A percentile compares a stretch with the other conserved stretches of the same genome.
These are phyloP conservation scores for Eptesicus fuscus DNA, from an alignment of 2,113 vertebrate species.

Conservation along the genomic window DNA sequence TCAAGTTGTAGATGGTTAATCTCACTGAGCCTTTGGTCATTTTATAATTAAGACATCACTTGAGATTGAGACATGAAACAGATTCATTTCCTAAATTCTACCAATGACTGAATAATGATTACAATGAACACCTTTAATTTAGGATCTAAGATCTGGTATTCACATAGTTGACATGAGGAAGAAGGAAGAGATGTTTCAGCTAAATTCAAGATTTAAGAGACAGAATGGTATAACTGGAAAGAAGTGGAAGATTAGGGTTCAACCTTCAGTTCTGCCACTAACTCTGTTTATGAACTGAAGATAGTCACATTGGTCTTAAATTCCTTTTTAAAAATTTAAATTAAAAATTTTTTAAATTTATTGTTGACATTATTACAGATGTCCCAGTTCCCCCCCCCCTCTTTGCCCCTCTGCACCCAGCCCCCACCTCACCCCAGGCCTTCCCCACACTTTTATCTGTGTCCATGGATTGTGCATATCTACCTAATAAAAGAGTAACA, in stretches of 20 bases:
- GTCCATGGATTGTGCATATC: background rate
- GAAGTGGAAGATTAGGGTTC: background rate
- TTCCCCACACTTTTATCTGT: background rate
- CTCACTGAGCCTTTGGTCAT: background rate
- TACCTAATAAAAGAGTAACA: too few species aligned
- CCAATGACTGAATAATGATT: background rate
- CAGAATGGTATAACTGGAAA: background rate
- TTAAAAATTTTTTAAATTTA: background rate
- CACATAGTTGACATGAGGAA: background rate
- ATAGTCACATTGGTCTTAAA: background rate
- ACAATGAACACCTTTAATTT: background rate
- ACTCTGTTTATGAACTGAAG: background rate
- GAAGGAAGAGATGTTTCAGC: background rate
- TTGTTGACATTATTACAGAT: background rate
- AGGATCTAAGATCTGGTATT: background rate
- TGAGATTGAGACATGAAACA: background rate
- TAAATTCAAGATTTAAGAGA: background rate
- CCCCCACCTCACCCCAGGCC: background rate
- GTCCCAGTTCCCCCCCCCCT: background rate
- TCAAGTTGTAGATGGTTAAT: background rate
- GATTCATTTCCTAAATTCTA: constrained; percentile 4
- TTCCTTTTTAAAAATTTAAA: background rate
- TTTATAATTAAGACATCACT: background rate
- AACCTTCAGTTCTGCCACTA: background rate
- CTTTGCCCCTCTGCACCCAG: background rate